Conservation (phyloP, 2,888 invertebrate genomes). For the Cyaniris semiargus region DNA sequence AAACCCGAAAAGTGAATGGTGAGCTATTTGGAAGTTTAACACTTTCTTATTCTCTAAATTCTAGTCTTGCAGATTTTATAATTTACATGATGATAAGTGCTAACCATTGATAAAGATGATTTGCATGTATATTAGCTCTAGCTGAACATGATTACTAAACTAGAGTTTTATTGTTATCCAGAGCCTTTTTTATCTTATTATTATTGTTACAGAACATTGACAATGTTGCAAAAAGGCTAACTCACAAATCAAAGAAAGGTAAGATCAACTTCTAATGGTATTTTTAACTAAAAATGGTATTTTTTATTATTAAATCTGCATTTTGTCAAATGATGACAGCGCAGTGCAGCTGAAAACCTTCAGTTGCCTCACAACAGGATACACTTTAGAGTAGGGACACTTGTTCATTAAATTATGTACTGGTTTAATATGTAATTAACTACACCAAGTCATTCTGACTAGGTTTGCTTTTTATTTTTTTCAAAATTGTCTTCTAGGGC, state of each 20-base stretch:
- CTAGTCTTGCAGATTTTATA: background rate
- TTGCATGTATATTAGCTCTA: conserved; percentile 81
- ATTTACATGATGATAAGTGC: conserved; percentile 69
- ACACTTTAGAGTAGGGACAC: conserved; percentile 53
- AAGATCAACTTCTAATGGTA: background rate
- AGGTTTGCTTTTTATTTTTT: conserved; percentile 43
- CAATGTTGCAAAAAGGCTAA: background rate
- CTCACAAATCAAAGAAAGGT: background rate
- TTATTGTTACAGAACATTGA: background rate
- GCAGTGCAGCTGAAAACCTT: conserved; percentile 77
- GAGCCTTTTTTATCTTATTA: background rate
- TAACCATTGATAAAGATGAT: conserved; percentile 75
- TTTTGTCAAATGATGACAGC: conserved; percentile 60
- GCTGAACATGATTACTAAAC: conserved; percentile 51
- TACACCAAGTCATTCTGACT: conserved; percentile 34
- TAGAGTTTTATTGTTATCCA: background rate
- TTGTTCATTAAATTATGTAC: conserved; percentile 40
- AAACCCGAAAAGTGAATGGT: conserved; percentile 65
- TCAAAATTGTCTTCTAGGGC: conserved; percentile 62
- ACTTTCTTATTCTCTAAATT: background rate
- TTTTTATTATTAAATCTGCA: background rate
- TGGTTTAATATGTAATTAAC: conserved; percentile 32
- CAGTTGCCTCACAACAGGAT: conserved; percentile 60
- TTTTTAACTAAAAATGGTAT: background rate
- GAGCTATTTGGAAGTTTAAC: conserved; percentile 35